Conservation (phyloP, 2,888 invertebrate genomes). For the Ophion obscuratus region DNA sequence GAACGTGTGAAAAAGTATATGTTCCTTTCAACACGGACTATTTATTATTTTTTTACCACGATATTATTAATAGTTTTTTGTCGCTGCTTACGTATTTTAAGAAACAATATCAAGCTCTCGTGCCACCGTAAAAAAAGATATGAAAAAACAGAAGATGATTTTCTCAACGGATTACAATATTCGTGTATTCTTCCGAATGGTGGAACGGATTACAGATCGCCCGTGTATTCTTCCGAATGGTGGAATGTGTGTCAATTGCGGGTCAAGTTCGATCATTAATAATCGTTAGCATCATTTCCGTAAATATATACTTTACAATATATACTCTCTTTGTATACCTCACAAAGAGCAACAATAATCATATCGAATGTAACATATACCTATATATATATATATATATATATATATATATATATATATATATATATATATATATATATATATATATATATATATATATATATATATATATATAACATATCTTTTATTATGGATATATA, state of each 20-base stretch:
- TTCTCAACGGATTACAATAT: constrained; percentile 37
- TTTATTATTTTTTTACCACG: constrained; percentile 13
- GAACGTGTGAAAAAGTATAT: constrained; percentile 51
- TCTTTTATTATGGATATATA: constrained; percentile 22
- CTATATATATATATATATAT: constrained; percentile 60
- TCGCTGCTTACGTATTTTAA: constrained; percentile 35
- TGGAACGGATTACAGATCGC: constrained; percentile 72
- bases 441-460: background rate
- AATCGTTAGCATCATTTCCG: constrained; percentile 67
- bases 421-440: constrained; percentile 39
- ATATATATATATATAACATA: background rate
- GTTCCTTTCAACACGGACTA: constrained; percentile 31
- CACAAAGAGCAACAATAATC: constrained; percentile 72
- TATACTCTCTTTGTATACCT: constrained; percentile 67
- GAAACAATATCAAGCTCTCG: constrained; percentile 38
- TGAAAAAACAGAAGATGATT: constrained; percentile 3
- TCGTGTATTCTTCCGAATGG: constrained; percentile 60
- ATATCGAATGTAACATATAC: constrained; percentile 66
- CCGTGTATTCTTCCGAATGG: constrained; percentile 60
- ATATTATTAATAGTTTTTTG: constrained; percentile 26
- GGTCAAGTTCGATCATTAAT: constrained; percentile 70
- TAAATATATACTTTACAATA: constrained; percentile 71
- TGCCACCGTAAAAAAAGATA: constrained; percentile 19
- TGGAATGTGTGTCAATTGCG: constrained; percentile 75
- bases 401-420: constrained; percentile 29